A percentile compares a stretch with the other conserved stretches of the same genome.
These are phyloP conservation scores for Molorchus minor DNA, from an alignment of 2,888 invertebrate genomes.

Conservation along the genomic window DNA sequence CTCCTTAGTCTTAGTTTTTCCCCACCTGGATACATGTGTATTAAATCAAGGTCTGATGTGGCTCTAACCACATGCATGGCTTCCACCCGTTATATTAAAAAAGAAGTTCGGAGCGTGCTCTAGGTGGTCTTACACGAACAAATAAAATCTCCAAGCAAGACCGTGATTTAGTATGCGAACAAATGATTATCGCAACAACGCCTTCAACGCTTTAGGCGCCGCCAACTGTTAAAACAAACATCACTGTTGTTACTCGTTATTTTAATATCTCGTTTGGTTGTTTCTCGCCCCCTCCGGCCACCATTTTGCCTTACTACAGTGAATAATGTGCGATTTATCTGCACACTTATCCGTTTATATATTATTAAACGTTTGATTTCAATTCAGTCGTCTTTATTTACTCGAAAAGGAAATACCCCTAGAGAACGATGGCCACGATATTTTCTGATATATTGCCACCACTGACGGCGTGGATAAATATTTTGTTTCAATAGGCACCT, in stretches of 20 bases:
- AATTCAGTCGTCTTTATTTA: constrained; percentile 45
- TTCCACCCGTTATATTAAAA: no score
- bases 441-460: constrained; percentile 38
- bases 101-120: no score
- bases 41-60: no score
- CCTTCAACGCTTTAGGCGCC: constrained; percentile 62
- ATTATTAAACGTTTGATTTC: constrained; percentile 56
- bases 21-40: no score
- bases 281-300: constrained; percentile 54
- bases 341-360: constrained; percentile 56
- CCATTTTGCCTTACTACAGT: constrained; percentile 50
- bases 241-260: constrained; percentile 62
- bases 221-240: constrained; percentile 62
- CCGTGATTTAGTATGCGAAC: constrained; percentile 60
- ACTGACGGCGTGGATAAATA: constrained; percentile 41
- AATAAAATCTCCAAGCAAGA: constrained; percentile 27
- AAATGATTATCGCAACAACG: constrained; percentile 62
- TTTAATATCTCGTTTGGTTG: constrained; percentile 60
- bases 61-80: no score
- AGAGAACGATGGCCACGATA: constrained; percentile 34
- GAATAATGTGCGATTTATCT: constrained; percentile 60
- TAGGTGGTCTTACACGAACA: constrained; percentile 23
- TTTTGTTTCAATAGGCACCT: constrained; percentile 38
- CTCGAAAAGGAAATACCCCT: constrained; percentile 30
- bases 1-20: no score